A percentile compares a stretch with the other conserved stretches of the same genome.
These are phyloP conservation scores for Armadillidium nasatum DNA, from an alignment of 1,140 invertebrate species.

Conservation along the genomic window DNA sequence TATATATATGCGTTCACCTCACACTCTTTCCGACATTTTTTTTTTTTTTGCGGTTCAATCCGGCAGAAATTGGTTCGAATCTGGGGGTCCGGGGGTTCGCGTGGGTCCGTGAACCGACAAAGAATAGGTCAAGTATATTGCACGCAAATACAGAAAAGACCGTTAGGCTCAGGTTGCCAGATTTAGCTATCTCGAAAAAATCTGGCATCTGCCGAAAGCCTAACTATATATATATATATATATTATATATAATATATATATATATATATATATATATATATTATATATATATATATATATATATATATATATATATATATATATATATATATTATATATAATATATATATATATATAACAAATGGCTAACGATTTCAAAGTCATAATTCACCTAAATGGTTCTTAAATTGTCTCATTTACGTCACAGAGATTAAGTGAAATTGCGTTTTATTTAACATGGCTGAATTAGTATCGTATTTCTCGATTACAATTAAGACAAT, in stretches of 20 bases:
- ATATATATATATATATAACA: constrained; percentile 4
- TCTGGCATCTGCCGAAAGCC: no score
- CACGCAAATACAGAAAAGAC: no score
- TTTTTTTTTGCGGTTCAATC: no score
- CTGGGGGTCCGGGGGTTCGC: no score
- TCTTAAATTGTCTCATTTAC: constrained; percentile 10
- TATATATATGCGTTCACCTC: no score
- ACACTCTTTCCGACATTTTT: no score
- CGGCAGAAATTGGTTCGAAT: no score
- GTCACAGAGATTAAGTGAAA: constrained; percentile 1
- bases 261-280: not conserved
- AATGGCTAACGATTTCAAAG: not conserved
- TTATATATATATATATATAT: constrained; percentile 1
- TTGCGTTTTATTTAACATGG: constrained; percentile 6
- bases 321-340: not conserved
- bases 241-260: not conserved
- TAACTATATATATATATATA: no score
- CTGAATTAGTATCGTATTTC: not conserved
- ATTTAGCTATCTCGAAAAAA: no score
- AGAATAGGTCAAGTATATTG: no score
- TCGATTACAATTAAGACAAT: constrained; percentile 4
- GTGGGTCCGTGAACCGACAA: no score
- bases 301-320: constrained; percentile 6
- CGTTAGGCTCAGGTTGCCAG: no score
- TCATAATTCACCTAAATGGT: not conserved